Percentiles rank a stretch among this genome's conserved stretches.
Evolutionary conservation across 2,113 vertebrate species (phyloP).

Genomic region (Leiothrix lutea): DNA sequence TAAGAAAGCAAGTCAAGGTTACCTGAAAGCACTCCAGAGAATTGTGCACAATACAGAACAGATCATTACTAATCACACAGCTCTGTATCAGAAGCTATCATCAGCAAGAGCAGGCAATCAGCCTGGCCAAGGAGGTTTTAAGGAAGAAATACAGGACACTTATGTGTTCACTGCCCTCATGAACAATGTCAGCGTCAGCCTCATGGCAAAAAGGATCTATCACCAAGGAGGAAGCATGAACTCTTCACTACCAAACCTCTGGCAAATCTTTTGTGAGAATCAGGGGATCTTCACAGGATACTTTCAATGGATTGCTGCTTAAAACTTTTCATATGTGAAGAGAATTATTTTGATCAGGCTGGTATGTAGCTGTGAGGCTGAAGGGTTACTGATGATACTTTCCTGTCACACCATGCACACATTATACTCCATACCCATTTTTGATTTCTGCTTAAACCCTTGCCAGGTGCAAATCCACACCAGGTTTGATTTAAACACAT

Average conservation of each 20-base stretch:
- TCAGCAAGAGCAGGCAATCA: background rate
- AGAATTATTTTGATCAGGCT: background rate
- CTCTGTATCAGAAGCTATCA: background rate
- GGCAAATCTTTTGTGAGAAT: background rate
- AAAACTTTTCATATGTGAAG: background rate
- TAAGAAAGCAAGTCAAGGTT: background rate
- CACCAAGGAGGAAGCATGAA: background rate
- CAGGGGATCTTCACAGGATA: background rate
- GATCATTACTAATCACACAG: background rate
- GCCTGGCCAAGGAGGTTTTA: background rate
- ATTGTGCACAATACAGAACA: background rate
- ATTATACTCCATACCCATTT: background rate
- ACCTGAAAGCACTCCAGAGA: background rate
- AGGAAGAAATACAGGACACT: background rate
- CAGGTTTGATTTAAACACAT: background rate
- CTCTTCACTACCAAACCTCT: background rate
- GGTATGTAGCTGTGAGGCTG: background rate
- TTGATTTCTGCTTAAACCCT: background rate
- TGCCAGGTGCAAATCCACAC: background rate
- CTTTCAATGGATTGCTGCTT: background rate
- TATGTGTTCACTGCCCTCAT: rapidly evolving
- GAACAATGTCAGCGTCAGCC: background rate
- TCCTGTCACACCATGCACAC: background rate
- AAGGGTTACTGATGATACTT: background rate
- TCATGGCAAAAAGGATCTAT: background rate